Evolutionary conservation across 2,888 invertebrate species (phyloP).

Genomic region (Pterostichus madidus): DNA sequence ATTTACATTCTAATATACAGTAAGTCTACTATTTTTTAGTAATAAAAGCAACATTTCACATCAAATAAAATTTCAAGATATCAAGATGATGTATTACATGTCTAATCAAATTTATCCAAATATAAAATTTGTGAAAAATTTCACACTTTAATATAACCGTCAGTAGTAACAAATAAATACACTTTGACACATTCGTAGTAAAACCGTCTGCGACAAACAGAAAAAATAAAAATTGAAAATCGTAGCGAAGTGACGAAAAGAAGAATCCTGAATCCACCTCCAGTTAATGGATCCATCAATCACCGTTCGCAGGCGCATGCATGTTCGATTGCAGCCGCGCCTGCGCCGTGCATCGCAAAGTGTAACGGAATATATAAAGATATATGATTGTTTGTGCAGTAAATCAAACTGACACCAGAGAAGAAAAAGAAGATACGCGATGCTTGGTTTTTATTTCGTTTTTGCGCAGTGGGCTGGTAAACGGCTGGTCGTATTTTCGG

Average conservation of each 20-base stretch:
- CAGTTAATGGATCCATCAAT: constrained; percentile 58
- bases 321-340: constrained; percentile 15
- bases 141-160: constrained; percentile 53
- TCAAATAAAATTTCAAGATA: constrained; percentile 27
- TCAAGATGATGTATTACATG: constrained; percentile 15
- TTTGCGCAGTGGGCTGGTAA: constrained; percentile 61
- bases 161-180: constrained; percentile 30
- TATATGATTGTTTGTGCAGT: constrained; percentile 58
- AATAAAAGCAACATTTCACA: background rate
- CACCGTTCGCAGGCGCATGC: constrained; percentile 23
- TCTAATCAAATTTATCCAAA: constrained; percentile 32
- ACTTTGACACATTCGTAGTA: constrained; percentile 49
- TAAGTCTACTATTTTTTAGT: background rate
- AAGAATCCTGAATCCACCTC: constrained; percentile 19
- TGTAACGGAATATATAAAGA: constrained; percentile 61
- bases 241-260: constrained; percentile 52
- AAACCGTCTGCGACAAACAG: constrained; percentile 56
- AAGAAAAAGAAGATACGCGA: constrained; percentile 38
- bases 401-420: constrained; percentile 49
- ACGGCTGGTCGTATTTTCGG: constrained; percentile 62
- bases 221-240: constrained; percentile 49
- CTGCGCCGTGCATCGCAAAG: constrained; percentile 30
- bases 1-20: too few relatives aligned
- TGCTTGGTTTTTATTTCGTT: constrained; percentile 55
- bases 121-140: constrained; percentile 32